Evolutionary conservation across 2,888 invertebrate species (phyloP).

Genomic region (Drosophila imparisetae): DNA sequence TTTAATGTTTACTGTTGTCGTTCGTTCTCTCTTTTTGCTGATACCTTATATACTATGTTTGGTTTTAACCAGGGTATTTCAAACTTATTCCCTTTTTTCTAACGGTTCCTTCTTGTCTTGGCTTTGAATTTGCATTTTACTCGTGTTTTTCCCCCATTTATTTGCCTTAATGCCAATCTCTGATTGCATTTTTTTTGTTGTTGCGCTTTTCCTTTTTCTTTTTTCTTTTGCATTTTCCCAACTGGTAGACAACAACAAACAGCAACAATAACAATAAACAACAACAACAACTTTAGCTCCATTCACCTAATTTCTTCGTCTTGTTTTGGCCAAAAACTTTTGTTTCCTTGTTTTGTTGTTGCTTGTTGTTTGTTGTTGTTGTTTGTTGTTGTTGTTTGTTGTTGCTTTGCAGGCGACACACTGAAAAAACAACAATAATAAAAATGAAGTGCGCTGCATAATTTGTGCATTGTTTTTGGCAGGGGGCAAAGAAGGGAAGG

Average conservation of each 20-base stretch:
- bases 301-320: constrained; percentile 76
- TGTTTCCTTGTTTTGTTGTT: constrained; percentile 47
- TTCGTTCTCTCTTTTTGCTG: not conserved
- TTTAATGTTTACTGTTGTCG: constrained; percentile 11
- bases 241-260: constrained; percentile 1
- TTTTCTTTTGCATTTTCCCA: constrained; percentile 10
- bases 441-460: constrained; percentile 46
- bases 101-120: not conserved
- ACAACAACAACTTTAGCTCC: constrained; percentile 46
- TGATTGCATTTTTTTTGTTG: constrained; percentile 28
- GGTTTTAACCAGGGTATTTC: constrained; percentile 5
- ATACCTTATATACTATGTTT: not conserved
- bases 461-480: constrained; percentile 55
- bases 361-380: constrained; percentile 7
- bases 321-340: constrained; percentile 41
- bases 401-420: constrained; percentile 38
- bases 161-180: constrained; percentile 28
- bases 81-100: not conserved
- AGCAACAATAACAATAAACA: constrained; percentile 5
- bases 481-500: not conserved
- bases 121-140: constrained; percentile 1
- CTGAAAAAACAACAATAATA: constrained; percentile 38
- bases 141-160: constrained; percentile 14
- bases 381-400: constrained; percentile 4
- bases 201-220: constrained; percentile 32